A percentile compares a stretch with the other conserved stretches of the same genome.
phyloP scores from a whole-genome alignment of 92 coral and sea anemone genomes.

The Porites rus region DNA sequence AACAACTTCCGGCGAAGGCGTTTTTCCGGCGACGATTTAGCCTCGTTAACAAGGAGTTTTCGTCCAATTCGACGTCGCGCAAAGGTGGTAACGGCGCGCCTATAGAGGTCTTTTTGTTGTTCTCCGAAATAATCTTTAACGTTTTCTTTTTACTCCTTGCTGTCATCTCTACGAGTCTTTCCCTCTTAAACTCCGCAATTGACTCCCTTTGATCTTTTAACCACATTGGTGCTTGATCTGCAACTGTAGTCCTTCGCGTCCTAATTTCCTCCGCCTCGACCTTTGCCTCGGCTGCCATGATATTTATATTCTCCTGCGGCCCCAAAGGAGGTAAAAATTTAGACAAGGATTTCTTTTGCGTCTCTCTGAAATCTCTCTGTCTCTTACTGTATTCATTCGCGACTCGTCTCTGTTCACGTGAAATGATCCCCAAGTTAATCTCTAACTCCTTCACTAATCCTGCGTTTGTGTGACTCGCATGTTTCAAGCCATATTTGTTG shows the following conservation, averaged over 20 bases:
- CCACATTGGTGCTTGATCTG: slow-evolving; percentile 37
- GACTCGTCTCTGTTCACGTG: slow-evolving; percentile 73
- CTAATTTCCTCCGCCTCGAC: not conserved
- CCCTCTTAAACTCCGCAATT: slow-evolving; percentile 44
- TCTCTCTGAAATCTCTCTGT: slow-evolving; percentile 68
- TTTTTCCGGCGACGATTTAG: slow-evolving; percentile 16
- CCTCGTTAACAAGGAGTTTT: slow-evolving; percentile 15
- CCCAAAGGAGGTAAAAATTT: slow-evolving; percentile 56
- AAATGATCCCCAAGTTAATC: slow-evolving; percentile 61
- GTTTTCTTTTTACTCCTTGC: slow-evolving; percentile 78
- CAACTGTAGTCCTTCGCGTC: not conserved
- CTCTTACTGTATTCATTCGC: slow-evolving; percentile 64
- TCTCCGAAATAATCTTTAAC: slow-evolving; percentile 62
- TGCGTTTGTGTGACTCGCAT: slow-evolving; percentile 82
- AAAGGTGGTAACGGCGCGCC: slow-evolving; percentile 29
- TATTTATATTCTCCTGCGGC: slow-evolving; percentile 11
- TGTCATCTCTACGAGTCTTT: slow-evolving; percentile 55
- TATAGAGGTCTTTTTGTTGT: slow-evolving; percentile 48
- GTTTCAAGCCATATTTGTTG: slow-evolving; percentile 87
- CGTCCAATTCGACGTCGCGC: slow-evolving; percentile 4
- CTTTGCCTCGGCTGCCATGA: not conserved
- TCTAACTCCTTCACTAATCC: slow-evolving; percentile 81
- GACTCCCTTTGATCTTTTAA: slow-evolving; percentile 41
- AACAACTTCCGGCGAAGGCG: slow-evolving; percentile 52
- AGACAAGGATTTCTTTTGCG: slow-evolving; percentile 70